Evolutionary conservation across 2,797 vertebrate genomes (phyloP).

Genomic region (Hoplostethus atlanticus): DNA sequence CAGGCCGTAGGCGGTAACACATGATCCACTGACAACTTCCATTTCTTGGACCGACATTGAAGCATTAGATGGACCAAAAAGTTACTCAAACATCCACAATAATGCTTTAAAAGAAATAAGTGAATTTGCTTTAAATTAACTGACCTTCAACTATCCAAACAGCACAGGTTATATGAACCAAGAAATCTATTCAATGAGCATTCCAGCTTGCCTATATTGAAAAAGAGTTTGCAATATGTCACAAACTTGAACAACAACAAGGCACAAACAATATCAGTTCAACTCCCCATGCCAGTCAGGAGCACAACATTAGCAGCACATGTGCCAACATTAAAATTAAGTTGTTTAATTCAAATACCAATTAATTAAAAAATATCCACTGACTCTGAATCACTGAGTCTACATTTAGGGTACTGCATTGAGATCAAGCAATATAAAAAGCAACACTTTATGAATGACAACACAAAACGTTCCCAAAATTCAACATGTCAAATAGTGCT

Average conservation of each 20-base stretch:
- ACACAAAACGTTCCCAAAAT: no score
- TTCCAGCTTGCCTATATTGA: no score
- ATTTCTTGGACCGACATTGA: neutral
- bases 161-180: neutral
- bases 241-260: no score
- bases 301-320: no score
- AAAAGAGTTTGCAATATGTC: no score
- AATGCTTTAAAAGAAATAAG: neutral
- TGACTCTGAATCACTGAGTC: neutral
- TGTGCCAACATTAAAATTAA: neutral
- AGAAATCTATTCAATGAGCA: no score
- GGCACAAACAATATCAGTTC: no score
- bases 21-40: neutral
- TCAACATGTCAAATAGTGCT: no score
- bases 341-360: neutral
- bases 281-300: no score
- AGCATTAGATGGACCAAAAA: no score
- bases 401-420: neutral
- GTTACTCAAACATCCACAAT: neutral
- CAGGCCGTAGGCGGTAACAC: neutral
- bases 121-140: neutral
- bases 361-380: neutral
- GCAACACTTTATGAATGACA: no score
- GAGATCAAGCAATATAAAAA: no score
- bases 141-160: neutral